A percentile compares a stretch with the other conserved stretches of the same genome.
phyloP scores from a whole-genome alignment of 2,113 vertebrate genomes.

The Rhizomys pruinosus region DNA sequence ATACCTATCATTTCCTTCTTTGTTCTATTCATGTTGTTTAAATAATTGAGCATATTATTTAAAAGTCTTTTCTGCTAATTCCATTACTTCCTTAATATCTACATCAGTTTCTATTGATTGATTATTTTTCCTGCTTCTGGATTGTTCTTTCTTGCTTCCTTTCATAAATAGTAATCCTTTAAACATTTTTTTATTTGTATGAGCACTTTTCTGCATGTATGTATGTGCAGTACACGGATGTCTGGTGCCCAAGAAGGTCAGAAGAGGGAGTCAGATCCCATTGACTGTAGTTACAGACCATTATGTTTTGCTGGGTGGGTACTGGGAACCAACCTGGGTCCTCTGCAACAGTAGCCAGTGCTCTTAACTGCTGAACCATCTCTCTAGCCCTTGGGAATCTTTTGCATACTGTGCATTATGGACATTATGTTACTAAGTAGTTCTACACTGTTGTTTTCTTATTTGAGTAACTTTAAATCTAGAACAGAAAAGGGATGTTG shows the following conservation, averaged over 20 bases:
- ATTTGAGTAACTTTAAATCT: conserved; percentile 1
- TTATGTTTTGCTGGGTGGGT: no score
- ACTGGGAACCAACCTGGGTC: no score
- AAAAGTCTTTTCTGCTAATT: background rate
- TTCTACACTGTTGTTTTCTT: background rate
- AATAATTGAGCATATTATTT: conserved; percentile 19
- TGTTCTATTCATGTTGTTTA: background rate
- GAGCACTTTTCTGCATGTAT: no score
- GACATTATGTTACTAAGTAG: background rate
- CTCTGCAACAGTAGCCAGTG: no score
- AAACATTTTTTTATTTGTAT: background rate
- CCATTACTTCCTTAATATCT: background rate
- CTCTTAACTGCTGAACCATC: no score
- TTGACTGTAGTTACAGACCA: no score
- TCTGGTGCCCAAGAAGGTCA: no score
- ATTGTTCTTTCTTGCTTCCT: background rate
- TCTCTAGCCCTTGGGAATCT: background rate
- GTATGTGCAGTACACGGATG: no score
- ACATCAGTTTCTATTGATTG: conserved; percentile 7
- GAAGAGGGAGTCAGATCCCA: no score
- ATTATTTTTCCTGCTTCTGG: background rate
- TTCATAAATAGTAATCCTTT: background rate
- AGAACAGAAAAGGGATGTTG: background rate
- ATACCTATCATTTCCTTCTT: background rate
- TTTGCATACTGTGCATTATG: background rate